Evolutionary conservation across 2,113 vertebrate species (phyloP), one percentile per base, ranked within the genome.

Genomic region (Ceratotherium simum): DNA sequence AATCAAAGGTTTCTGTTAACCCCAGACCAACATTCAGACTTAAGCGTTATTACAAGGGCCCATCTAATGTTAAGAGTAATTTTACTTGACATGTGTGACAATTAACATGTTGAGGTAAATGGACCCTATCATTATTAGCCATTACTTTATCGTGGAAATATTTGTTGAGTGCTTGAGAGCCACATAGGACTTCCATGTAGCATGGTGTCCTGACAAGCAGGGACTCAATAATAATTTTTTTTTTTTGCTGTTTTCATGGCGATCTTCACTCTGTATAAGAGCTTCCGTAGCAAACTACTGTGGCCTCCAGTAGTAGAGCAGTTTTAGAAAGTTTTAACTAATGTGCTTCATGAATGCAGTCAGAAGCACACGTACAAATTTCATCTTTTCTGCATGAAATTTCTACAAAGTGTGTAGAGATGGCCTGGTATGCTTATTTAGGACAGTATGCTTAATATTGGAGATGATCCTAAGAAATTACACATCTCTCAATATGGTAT

Each of bases 401-500:
- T 80, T 95, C 60, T 70, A 48, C 27, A 75, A 58, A 56, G 46
- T 42, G 54, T 82, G 31, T 75, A 93, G 27, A 46, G n/a, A 82
- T 56, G 36, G 31, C 58, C 42, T 39, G 0, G 4, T 69, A 51
- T 91, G 72, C 85, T 60, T 94, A 76, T 94, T 96, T 92, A 95
- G 78, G 76, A 58, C 56, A 90, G 51, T 46, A 25, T 96, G 79
- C 87, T 98, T 97, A 95, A 97, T 97, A 95, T 29, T 86, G 91
- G 96, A 97, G 80, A 84, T 62, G 84, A 95, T 96, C 83, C 88
- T 96, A 95, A 62, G 92, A 97, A 97, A 92, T 75, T 90, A 27
- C 27, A 87, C 51, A 90, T 94, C 94, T 94, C 92, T 96, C 95
- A 98, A 85, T 95, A 96, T 97, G 97, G 65, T 85, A 84, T 96